These are phyloP conservation scores for Pterobdella sp. DNA, from an alignment of 2,888 invertebrate species.

Conservation along the genomic window DNA sequence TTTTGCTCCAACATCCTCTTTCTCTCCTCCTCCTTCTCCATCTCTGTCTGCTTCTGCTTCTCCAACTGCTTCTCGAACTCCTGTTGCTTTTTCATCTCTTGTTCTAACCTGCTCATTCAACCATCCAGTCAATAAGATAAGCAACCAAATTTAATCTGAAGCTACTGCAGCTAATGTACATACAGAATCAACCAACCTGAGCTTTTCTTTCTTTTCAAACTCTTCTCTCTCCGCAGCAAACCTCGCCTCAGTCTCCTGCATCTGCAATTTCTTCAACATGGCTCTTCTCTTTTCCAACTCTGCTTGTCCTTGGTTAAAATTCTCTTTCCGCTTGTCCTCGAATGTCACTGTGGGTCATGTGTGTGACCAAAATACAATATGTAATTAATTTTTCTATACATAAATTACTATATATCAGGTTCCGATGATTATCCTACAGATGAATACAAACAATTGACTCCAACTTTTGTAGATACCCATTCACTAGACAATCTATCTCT, in stretches of 20 bases:
- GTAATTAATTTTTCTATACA: not conserved
- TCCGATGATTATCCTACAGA: too few relatives aligned
- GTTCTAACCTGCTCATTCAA: constrained; percentile 55
- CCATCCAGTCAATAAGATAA: not conserved
- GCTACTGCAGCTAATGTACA: not conserved
- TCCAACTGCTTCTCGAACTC: constrained; percentile 75
- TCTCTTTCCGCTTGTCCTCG: constrained; percentile 92
- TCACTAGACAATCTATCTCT: too few relatives aligned
- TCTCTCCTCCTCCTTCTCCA: constrained; percentile 64
- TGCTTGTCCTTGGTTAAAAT: constrained; percentile 94
- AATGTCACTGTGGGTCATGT: constrained; percentile 54
- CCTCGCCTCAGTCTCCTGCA: constrained; percentile 60
- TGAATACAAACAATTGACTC: too few relatives aligned
- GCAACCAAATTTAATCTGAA: not conserved
- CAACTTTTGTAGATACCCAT: too few relatives aligned
- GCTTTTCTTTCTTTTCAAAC: constrained; percentile 78
- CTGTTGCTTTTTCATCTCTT: constrained; percentile 71
- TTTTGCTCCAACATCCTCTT: constrained; percentile 68
- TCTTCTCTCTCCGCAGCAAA: constrained; percentile 59
- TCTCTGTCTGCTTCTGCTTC: constrained; percentile 57
- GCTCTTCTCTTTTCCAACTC: constrained; percentile 84
- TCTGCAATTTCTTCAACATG: constrained; percentile 76
- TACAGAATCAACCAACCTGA: constrained; percentile 15
- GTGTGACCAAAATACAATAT: not conserved
- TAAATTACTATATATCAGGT: not conserved